Evolutionary conservation across 2,888 invertebrate species (phyloP).

Genomic region (Hypena proboscidalis): DNA sequence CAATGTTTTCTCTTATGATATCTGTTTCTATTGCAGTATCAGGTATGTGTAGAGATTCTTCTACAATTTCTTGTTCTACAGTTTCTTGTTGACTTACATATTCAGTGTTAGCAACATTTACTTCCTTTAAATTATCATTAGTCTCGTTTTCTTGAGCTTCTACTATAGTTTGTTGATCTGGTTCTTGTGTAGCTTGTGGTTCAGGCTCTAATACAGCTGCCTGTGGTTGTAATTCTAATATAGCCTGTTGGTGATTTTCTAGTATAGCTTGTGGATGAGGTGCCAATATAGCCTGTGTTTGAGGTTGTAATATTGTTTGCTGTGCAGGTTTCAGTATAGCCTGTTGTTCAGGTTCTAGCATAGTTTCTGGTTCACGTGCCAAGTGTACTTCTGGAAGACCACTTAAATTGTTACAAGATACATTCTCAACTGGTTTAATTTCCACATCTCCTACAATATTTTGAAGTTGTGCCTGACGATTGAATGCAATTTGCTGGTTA

Average conservation of each 20-base stretch:
- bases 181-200: too few relatives aligned
- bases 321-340: too few relatives aligned
- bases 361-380: conserved; percentile 32
- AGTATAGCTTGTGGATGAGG: too few relatives aligned
- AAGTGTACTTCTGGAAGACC: conserved; percentile 57
- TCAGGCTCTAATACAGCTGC: too few relatives aligned
- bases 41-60: conserved; percentile 8
- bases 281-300: too few relatives aligned
- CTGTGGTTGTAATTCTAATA: too few relatives aligned
- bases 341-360: too few relatives aligned
- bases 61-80: conserved; percentile 9
- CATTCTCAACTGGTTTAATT: conserved; percentile 34
- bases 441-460: conserved; percentile 36
- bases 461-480: conserved; percentile 42
- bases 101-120: conserved; percentile 19
- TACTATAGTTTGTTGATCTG: too few relatives aligned
- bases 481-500: conserved; percentile 45
- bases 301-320: too few relatives aligned
- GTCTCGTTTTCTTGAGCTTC: conserved; percentile 26
- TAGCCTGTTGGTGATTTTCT: too few relatives aligned
- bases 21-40: conserved; percentile 7
- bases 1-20: conserved; percentile 1
- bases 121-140: conserved; percentile 18
- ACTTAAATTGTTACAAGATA: conserved; percentile 33
- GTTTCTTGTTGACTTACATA: conserved; percentile 19